Conservation (phyloP, 1,140 invertebrate genomes). For the Vollenhovia emeryi region DNA sequence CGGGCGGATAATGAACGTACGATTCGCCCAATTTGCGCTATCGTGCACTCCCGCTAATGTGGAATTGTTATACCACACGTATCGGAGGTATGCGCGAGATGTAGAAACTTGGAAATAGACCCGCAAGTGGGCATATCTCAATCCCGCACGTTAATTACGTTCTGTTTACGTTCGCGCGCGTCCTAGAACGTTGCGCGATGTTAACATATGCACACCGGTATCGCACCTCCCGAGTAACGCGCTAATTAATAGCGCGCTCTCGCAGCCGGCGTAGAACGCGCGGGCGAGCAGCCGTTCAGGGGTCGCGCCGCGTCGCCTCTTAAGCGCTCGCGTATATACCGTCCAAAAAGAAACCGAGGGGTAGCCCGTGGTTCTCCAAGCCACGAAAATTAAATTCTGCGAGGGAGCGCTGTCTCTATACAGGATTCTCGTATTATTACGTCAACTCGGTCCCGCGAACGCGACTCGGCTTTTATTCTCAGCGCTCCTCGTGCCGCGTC, state of each 20-base stretch:
- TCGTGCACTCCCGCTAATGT: constrained; percentile 2
- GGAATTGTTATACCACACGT: neutral
- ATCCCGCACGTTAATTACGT: constrained; percentile 22
- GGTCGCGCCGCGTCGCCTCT: too few relatives aligned
- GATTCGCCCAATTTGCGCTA: constrained; percentile 30
- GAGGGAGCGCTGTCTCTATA: neutral
- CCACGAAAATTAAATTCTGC: neutral
- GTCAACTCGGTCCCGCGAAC: neutral
- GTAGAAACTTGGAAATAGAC: neutral
- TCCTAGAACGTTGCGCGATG: neutral
- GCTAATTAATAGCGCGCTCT: constrained; percentile 11
- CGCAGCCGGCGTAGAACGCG: neutral
- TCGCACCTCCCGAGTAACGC: neutral
- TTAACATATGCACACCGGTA: neutral
- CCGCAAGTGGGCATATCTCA: neutral
- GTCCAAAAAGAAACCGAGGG: too few relatives aligned
- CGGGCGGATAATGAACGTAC: constrained; percentile 10
- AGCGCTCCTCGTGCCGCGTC: neutral
- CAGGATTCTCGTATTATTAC: neutral
- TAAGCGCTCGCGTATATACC: too few relatives aligned
- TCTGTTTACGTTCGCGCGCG: neutral
- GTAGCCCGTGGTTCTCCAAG: neutral
- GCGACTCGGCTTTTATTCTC: neutral
- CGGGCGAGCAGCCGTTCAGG: too few relatives aligned
- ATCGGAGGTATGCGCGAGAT: neutral